These are phyloP conservation scores for Mohoua ochrocephala DNA, from an alignment of 2,113 vertebrate species.

Conservation along the genomic window DNA sequence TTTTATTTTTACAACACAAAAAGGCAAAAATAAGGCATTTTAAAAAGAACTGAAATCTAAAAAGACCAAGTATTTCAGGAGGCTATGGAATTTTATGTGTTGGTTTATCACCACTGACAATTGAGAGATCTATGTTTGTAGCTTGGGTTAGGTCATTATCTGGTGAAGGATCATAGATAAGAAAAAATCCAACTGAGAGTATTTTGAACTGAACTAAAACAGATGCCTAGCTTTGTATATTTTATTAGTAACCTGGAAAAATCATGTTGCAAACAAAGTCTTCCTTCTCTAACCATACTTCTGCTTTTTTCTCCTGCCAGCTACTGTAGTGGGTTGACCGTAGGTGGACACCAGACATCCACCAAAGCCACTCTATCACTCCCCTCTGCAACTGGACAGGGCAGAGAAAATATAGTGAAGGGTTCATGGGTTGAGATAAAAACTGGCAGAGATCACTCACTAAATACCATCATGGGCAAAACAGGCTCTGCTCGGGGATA, in stretches of 20 bases:
- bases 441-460: background rate
- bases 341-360: background rate
- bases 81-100: background rate
- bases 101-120: background rate
- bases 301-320: background rate
- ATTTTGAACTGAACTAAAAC: background rate
- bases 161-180: background rate
- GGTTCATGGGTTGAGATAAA: background rate
- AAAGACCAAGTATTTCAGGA: rapidly evolving
- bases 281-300: background rate
- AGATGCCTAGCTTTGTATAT: background rate
- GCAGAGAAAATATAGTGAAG: background rate
- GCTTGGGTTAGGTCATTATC: background rate
- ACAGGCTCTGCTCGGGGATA: background rate
- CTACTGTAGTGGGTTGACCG: background rate
- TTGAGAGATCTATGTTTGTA: background rate
- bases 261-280: background rate
- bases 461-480: background rate
- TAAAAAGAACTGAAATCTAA: background rate
- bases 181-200: background rate
- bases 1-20: background rate
- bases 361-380: background rate
- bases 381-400: background rate
- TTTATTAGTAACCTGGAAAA: background rate
- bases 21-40: background rate